Evolutionary conservation across 2,113 vertebrate genomes (phyloP).

Genomic region (Silurus glanis): DNA sequence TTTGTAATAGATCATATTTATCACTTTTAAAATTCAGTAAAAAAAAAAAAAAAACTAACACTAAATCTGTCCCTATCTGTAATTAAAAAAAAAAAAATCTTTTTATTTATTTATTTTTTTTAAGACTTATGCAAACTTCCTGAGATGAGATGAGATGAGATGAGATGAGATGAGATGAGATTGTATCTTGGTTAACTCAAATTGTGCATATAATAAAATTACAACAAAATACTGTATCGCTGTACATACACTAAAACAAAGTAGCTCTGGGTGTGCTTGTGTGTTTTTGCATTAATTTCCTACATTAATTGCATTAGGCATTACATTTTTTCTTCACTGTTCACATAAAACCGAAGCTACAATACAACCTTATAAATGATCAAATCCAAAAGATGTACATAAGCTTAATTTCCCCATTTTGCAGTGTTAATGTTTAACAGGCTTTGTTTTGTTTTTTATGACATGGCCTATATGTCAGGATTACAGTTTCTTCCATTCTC

Average conservation of each 20-base stretch:
- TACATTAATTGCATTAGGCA: not conserved
- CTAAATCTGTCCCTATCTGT: too few relatives aligned
- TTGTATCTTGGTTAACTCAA: not conserved
- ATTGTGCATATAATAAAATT: not conserved
- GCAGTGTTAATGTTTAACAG: not conserved
- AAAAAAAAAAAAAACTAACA: too few relatives aligned
- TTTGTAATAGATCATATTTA: not conserved
- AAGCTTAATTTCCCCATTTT: not conserved
- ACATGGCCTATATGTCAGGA: not conserved
- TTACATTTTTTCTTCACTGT: not conserved
- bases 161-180: not conserved
- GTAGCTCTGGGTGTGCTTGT: conserved; percentile 16
- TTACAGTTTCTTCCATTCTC: not conserved
- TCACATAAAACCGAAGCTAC: not conserved
- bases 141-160: too few relatives aligned
- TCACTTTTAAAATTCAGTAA: not conserved
- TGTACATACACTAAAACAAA: conserved; percentile 28
- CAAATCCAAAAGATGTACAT: not conserved
- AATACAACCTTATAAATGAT: not conserved
- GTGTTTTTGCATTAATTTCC: not conserved
- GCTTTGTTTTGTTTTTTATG: not conserved
- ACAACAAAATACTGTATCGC: not conserved
- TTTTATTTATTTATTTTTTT: too few relatives aligned
- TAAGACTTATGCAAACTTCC: not conserved
- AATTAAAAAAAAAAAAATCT: too few relatives aligned